These are phyloP conservation scores for Drosophila pseudotalamancana DNA, from an alignment of 2,888 invertebrate species.

Conservation along the genomic window DNA sequence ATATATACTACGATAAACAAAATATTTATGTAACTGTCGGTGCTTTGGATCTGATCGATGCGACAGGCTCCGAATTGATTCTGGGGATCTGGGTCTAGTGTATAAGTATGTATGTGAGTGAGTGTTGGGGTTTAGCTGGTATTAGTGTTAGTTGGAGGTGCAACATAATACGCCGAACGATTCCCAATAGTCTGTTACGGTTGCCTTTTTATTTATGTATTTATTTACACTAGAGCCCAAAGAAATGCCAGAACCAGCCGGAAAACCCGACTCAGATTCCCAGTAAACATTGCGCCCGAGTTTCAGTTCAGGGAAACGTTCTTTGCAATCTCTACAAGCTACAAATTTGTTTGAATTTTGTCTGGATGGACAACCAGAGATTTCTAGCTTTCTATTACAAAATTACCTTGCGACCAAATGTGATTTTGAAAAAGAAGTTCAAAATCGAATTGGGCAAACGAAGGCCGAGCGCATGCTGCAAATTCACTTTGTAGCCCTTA, in stretches of 20 bases:
- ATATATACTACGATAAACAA: conserved; percentile 28
- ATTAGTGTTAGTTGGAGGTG: conserved; percentile 34
- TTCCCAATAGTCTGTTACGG: conserved; percentile 21
- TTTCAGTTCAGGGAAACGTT: conserved; percentile 10
- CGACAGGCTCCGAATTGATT: background rate
- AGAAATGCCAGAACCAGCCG: conserved; percentile 28
- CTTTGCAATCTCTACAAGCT: background rate
- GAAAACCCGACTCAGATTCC: conserved; percentile 51
- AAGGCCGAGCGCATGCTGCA: conserved; percentile 94
- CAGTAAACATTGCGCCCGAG: conserved; percentile 20
- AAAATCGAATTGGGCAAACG: conserved; percentile 94
- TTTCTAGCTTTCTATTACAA: background rate
- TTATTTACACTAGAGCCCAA: conserved; percentile 36
- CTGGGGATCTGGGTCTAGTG: conserved; percentile 5
- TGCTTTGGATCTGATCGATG: conserved; percentile 8
- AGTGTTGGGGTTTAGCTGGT: background rate
- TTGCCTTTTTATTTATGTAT: conserved; percentile 10
- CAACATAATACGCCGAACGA: conserved; percentile 58
- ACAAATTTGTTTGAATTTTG: background rate
- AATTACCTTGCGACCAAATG: conserved; percentile 92
- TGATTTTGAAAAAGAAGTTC: conserved; percentile 95
- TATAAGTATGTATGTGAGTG: background rate
- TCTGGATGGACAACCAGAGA: too few species aligned
- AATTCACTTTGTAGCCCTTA: conserved; percentile 95
- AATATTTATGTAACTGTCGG: conserved; percentile 21